phyloP scores from a whole-genome alignment of 23 tunicate species.

The Phallusia fumigata region DNA sequence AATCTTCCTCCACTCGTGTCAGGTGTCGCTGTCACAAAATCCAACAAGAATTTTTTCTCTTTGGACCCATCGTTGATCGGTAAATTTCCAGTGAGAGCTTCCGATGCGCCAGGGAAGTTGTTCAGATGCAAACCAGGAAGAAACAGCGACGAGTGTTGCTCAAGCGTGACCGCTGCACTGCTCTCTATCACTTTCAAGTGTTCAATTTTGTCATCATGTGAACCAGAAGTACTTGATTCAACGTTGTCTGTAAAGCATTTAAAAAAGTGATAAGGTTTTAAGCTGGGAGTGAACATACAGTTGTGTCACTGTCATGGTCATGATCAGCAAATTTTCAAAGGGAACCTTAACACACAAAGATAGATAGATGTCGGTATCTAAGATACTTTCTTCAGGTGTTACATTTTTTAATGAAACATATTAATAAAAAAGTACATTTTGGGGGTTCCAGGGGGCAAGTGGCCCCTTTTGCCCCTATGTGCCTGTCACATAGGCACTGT shows the following conservation, averaged over 20 bases:
- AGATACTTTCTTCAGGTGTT: background rate
- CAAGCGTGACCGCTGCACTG: slow-evolving; percentile 55
- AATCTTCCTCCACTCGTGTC: slow-evolving; percentile 73
- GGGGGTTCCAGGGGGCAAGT: too few relatives aligned
- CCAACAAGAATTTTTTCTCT: slow-evolving; percentile 46
- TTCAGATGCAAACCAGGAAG: slow-evolving; percentile 52
- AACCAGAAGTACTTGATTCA: background rate
- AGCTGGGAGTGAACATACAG: background rate
- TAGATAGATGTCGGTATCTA: too few relatives aligned
- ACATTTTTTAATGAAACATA: too few relatives aligned
- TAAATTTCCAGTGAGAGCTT: slow-evolving; percentile 44
- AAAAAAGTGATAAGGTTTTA: background rate
- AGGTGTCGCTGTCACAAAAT: slow-evolving; percentile 50
- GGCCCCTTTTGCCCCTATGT: too few relatives aligned
- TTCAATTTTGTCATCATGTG: slow-evolving; percentile 37
- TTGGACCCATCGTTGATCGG: slow-evolving; percentile 42
- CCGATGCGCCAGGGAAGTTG: slow-evolving; percentile 41
- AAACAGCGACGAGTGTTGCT: slow-evolving; percentile 41
- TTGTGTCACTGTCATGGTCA: too few relatives aligned
- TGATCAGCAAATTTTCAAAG: too few relatives aligned
- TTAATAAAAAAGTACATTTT: too few relatives aligned
- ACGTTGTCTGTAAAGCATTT: background rate
- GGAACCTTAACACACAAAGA: too few relatives aligned
- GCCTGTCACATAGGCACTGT: too few relatives aligned
- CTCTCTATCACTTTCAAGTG: slow-evolving; percentile 64